Evolutionary conservation across 1,140 invertebrate species (phyloP).

Genomic region (Alviniconcha marisindica): DNA sequence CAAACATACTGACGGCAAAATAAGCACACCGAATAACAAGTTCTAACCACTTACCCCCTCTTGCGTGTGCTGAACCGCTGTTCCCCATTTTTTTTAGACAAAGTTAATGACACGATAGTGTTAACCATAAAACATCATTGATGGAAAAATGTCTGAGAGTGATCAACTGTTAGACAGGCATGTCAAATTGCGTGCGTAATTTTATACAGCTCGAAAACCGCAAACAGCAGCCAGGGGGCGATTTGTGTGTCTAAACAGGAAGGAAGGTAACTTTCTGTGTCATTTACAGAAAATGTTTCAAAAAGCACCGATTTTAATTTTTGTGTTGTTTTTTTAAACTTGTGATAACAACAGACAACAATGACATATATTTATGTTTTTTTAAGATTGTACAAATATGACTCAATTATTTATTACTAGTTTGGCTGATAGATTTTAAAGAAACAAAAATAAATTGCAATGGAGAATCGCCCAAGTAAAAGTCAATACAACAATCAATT

Average conservation of each 20-base stretch:
- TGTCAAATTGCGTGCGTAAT: neutral
- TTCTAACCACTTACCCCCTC: constrained; percentile 25
- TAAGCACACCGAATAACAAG: neutral
- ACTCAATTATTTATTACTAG: too few species aligned
- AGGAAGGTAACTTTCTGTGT: neutral
- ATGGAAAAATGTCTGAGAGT: neutral
- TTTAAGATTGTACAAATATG: too few species aligned
- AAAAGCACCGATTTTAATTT: too few species aligned
- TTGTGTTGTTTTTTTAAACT: too few species aligned
- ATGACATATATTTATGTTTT: too few species aligned
- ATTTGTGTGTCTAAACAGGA: constrained; percentile 29
- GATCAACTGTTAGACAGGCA: neutral
- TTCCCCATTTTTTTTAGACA: constrained; percentile 29
- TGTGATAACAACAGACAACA: too few species aligned
- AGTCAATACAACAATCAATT: too few species aligned
- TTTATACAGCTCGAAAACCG: constrained; percentile 19
- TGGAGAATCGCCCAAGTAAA: too few species aligned
- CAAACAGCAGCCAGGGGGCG: constrained; percentile 26
- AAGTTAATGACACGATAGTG: neutral
- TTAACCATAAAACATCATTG: neutral
- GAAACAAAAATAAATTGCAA: too few species aligned
- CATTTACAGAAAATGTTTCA: too few species aligned
- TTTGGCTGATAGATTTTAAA: too few species aligned
- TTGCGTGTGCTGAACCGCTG: constrained; percentile 3
- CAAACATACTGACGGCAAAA: too few species aligned